Evolutionary conservation across 2,797 vertebrate species (phyloP), one percentile per base, ranked within the genome.

Genomic region (Euthynnus affinis): DNA sequence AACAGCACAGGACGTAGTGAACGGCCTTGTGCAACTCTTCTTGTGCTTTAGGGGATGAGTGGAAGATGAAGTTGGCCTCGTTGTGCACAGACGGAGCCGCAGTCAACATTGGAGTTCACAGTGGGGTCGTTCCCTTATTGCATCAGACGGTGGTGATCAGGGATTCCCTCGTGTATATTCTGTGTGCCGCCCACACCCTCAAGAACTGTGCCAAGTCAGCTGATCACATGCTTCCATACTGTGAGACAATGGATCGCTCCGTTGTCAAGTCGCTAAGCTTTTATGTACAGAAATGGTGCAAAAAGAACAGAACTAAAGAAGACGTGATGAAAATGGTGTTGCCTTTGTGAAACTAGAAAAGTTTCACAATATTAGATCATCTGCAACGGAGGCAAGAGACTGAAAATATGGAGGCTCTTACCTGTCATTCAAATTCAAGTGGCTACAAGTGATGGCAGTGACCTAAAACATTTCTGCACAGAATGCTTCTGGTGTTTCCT

Each of bases 161-260:
- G 12, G 12, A 42, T 14, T 42, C 40, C 40, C 40, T 42, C 14
- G 40, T 42, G 40, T 13, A 42, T 42, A 14, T 42, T 14, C 40
- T 42, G 40, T 42, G 12, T 14, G 14, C 40, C 12, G 13, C 13
- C 40, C 40, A 42, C 34, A 62, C 66, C 10, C 66, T 70, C 4
- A 40, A 74, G 37, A 65, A 74, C 48, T 27, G 52, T 9, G 14
- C 18, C 15, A 74, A 74, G 27, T 57, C 37, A 56, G 20, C 34
- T 27, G 49, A 65, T 46, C 4, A 17, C 62, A 66, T 44, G 34
- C 27, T 74, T 12, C 53, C 42, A 27, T 58, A 60, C 27, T 34
- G 25, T 22, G 42, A 58, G 18, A 18, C 56, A 29, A 32, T 56
- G 59, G 48, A 46, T 48, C 17, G n/a, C 3, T 59, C 55, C 14